These are phyloP conservation scores for Lota lota DNA, from an alignment of 2,113 vertebrate species.

Conservation along the genomic window DNA sequence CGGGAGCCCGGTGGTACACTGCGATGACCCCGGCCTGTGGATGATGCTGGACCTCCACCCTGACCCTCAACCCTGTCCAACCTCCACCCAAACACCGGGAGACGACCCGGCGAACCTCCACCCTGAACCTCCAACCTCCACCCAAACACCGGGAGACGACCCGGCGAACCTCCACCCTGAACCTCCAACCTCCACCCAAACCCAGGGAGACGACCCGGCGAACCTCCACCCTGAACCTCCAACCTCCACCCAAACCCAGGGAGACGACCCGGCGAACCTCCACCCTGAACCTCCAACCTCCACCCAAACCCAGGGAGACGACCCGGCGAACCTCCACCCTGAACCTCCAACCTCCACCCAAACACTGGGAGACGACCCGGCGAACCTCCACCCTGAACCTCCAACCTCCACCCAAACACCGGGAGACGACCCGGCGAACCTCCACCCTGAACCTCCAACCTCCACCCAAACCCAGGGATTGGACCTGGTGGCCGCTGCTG, in stretches of 20 bases:
- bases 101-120: not conserved
- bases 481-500: not conserved
- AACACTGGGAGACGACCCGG: too few species aligned
- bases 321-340: conserved; percentile 15
- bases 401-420: too few species aligned
- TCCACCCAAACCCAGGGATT: not conserved
- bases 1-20: conserved; percentile 4
- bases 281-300: not conserved
- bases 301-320: too few species aligned
- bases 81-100: conserved; percentile 3
- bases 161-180: conserved; percentile 12
- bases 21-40: conserved; percentile 28
- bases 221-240: conserved; percentile 4
- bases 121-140: too few species aligned
- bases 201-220: too few species aligned
- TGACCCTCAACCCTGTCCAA: not conserved
- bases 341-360: not conserved
- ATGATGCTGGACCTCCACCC: conserved; percentile 30
- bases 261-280: too few species aligned
- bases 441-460: not conserved
- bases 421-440: too few species aligned
- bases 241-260: too few species aligned
- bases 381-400: conserved; percentile 7
- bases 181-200: not conserved
- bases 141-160: too few species aligned